Base-by-base conservation (phyloP, 2,888 invertebrate species). In the Actias luna region DNA sequence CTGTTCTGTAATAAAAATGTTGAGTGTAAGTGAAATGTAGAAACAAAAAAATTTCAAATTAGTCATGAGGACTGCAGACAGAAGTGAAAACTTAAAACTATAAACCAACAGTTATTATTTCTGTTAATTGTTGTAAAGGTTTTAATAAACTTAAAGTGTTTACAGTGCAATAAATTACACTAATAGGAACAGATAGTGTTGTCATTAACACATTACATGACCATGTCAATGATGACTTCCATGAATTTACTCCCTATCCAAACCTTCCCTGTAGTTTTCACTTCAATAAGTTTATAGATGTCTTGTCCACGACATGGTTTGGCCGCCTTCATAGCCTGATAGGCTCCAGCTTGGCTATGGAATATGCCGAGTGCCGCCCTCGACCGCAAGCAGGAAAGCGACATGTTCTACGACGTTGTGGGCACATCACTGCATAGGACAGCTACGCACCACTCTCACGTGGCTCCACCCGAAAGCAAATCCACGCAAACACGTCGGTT, bases 301-400 rank as follows among this genome's bases (percentile, higher is more conserved):
- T 39, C 8, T 77, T 95, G 95, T 95, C 89, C 93, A 89, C 89
- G 88, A 92, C 94, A 95, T 95, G 95, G 95, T 95, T 95, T 95
- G 79, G 93, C 93, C 93, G 89, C 94, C 94, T 89, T 95, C 94
- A 94, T 74, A 68, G 93, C 89, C 95, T 94, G 84, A 95, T 81
- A 88, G 94, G 87, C 95, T 95, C 93, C 94, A 94, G 93, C 89
- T 93, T 93, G 95, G 93, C 93, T 94, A 95, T 95, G 95, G 95
- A 95, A 95, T 95, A 95, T 95, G 94, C 94, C 87, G 93, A 90
- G 93, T 91, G 89, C 81, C 80, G 46, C 74, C 89, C 93, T 93
- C 93, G 80, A 93, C 91, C 88, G 76, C 80, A 76, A 74, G 76
- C 79, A 89, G 93, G 91, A 93, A 93, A 89, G 80, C 60, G 73